Evolutionary conservation across 2,888 invertebrate species (phyloP).

Genomic region (Cerceris ruficornis): DNA sequence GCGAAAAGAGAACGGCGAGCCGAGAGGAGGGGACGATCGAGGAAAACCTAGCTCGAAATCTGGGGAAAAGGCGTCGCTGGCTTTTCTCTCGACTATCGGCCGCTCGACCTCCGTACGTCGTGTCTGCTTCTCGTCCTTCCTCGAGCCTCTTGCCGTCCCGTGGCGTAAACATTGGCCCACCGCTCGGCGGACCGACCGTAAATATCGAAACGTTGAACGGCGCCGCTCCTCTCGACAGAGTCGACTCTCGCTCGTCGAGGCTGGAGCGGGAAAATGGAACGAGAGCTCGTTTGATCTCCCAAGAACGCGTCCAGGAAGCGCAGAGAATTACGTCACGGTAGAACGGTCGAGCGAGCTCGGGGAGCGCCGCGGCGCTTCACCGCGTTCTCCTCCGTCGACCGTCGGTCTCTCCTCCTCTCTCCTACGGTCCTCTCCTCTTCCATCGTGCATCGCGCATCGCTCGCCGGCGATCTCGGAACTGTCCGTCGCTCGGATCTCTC

Average conservation of each 20-base stretch:
- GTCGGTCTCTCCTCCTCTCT: slow-evolving; percentile 2
- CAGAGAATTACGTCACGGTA: slow-evolving; percentile 62
- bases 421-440: slow-evolving; percentile 30
- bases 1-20: too few relatives aligned
- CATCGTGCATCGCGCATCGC: too few relatives aligned
- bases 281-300: slow-evolving; percentile 44
- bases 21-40: background rate
- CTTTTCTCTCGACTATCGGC: too few relatives aligned
- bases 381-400: background rate
- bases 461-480: slow-evolving; percentile 18
- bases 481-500: slow-evolving; percentile 30
- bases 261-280: slow-evolving; percentile 17
- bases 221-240: too few relatives aligned
- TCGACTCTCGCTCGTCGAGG: background rate
- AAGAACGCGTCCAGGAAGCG: slow-evolving; percentile 56
- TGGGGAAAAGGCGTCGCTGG: too few relatives aligned
- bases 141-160: background rate
- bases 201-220: background rate
- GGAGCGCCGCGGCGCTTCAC: slow-evolving; percentile 10
- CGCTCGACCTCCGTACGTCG: too few relatives aligned
- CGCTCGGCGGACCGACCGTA: background rate
- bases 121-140: background rate
- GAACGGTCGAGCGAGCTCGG: slow-evolving; percentile 54
- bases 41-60: background rate
- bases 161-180: background rate